Conservation (phyloP, 2,888 invertebrate genomes). For the Abrostola triplasia region DNA sequence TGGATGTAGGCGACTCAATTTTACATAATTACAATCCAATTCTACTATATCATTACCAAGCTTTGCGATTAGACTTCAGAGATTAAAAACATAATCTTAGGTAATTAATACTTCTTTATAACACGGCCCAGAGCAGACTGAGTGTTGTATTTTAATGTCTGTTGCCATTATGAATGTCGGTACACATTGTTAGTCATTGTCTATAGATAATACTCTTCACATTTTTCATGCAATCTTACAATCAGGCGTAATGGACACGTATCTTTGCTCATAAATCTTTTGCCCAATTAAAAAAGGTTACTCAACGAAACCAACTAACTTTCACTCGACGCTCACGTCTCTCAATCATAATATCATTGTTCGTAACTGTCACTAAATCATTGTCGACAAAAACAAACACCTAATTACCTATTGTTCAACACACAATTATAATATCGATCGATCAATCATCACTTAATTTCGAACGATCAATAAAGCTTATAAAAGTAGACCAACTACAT, state of each 20-base stretch:
- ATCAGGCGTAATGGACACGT: neutral
- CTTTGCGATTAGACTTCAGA: too few species aligned
- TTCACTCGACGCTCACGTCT: constrained; percentile 23
- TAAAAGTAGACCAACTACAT: constrained; percentile 34
- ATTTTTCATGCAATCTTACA: constrained; percentile 19
- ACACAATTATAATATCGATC: constrained; percentile 40
- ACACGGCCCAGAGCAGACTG: too few species aligned
- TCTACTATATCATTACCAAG: too few species aligned
- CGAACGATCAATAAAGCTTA: constrained; percentile 42
- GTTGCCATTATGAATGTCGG: neutral
- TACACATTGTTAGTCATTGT: neutral
- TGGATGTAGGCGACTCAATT: too few species aligned
- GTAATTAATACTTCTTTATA: too few species aligned
- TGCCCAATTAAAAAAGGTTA: constrained; percentile 16
- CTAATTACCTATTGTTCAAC: constrained; percentile 52
- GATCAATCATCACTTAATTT: constrained; percentile 46
- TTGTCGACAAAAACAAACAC: constrained; percentile 33
- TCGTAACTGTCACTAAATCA: constrained; percentile 37
- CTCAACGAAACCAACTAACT: constrained; percentile 33
- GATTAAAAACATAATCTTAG: too few species aligned
- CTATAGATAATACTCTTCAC: constrained; percentile 1
- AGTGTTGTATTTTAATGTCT: too few species aligned
- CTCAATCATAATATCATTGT: constrained; percentile 46
- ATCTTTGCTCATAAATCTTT: neutral
- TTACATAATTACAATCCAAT: too few species aligned